Base-by-base conservation (phyloP, 2,888 invertebrate genomes). In the Pseudanteris insignis region DNA sequence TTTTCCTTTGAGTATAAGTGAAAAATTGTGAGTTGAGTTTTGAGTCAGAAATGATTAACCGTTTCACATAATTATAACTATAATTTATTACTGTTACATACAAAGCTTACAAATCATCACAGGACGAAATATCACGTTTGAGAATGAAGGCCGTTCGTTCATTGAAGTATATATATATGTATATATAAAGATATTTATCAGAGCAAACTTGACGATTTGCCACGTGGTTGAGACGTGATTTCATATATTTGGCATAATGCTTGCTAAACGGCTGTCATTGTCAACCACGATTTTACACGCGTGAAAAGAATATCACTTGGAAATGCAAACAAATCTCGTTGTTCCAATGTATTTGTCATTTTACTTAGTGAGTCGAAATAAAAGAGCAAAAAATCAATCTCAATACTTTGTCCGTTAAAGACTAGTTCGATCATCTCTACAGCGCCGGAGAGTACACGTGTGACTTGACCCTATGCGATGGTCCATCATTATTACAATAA, bases 371-470 rank as follows among this genome's bases (percentile, higher is more conserved):
- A 44, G 18, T 53, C 47, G 36, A 50, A 69, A 32, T 9, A 33
- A 40, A 15, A 73, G 47, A 53, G 43, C 69, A 37, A 37, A 36
- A 41, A 41, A 73, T 66, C 68, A 73, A 74, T 74, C 73, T 76
- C 74, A 72, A 75, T 72, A 72, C 67, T 75, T 76, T 74, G 72
- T 73, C 75, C 70, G 68, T 72, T 73, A 72, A 74, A 77, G 77
- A 78, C 77, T 78, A 78, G 77, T 76, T n/a, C 73, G 72, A 74
- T 73, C 67, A 73, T 63, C 68, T 70, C 71, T 71, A 71, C 61
- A 72, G 69, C 70, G 71, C 67, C 70, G 64, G 64, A 69, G 66
- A 69, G 65, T 70, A 66, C 50, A 72, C 65, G 62, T 67, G 65
- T 66, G 67, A 67, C 66, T 69, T 65, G 67, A 64, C 65, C 65